phyloP scores from a whole-genome alignment of 2,888 invertebrate species.

The Drosophila nr. perissopoda region DNA sequence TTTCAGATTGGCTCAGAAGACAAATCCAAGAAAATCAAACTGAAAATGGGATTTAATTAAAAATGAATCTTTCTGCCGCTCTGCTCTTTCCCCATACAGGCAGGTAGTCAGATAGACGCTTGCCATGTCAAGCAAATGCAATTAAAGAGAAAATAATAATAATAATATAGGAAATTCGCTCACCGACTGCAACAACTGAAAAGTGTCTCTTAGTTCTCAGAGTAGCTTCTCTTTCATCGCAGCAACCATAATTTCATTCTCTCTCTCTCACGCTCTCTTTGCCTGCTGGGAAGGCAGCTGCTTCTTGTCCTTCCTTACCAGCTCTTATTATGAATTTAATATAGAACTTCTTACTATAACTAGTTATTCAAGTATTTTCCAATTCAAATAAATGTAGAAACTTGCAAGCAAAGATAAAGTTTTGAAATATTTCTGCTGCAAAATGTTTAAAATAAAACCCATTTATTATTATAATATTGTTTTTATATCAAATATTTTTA shows the following conservation, averaged over 20 bases:
- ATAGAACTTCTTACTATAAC: not conserved
- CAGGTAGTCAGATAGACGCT: not conserved
- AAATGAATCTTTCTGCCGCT: slow-evolving; percentile 48
- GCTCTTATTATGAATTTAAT: not conserved
- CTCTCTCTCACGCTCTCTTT: not conserved
- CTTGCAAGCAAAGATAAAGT: not conserved
- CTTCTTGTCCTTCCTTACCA: not conserved
- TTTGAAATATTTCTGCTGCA: not conserved
- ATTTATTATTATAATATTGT: slow-evolving; percentile 31
- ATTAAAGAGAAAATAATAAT: slow-evolving; percentile 34
- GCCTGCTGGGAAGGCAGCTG: not conserved
- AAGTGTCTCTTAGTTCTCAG: not conserved
- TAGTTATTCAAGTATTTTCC: not conserved
- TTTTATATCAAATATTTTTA: slow-evolving; percentile 35
- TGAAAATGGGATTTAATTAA: slow-evolving; percentile 71
- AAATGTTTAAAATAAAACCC: not conserved
- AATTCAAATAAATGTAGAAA: not conserved
- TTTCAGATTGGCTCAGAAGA: slow-evolving; percentile 31
- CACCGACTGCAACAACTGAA: not conserved
- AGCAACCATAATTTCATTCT: not conserved
- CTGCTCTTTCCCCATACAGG: not conserved
- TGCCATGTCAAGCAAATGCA: slow-evolving; percentile 42
- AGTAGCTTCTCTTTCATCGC: not conserved
- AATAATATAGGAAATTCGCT: accelerated
- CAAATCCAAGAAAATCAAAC: slow-evolving; percentile 39